Percentiles rank a stretch among this genome's conserved stretches.
phyloP scores from a whole-genome alignment of 2,113 vertebrate species.

The Lepus americanus region DNA sequence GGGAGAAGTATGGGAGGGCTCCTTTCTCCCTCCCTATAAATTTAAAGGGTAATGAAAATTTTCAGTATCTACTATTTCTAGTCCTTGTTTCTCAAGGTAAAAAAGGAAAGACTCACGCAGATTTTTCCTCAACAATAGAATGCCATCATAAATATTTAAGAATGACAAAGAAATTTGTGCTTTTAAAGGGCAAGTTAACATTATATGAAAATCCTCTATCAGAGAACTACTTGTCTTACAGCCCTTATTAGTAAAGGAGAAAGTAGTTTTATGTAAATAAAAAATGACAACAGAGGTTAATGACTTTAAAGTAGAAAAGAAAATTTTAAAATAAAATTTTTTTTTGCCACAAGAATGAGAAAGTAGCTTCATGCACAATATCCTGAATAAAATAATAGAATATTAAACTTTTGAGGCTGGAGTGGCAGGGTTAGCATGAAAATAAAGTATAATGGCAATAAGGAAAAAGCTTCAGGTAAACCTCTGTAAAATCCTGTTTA shows the following conservation, averaged over 20 bases:
- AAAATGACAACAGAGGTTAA: background rate
- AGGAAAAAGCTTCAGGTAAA: too few species aligned
- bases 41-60: background rate
- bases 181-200: background rate
- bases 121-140: conserved; percentile 5
- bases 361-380: background rate
- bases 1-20: background rate
- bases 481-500: background rate
- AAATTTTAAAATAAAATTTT: conserved; percentile 11
- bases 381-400: conserved; percentile 21
- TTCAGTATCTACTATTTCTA: conserved; percentile 30
- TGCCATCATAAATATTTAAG: background rate
- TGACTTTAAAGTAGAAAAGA: background rate
- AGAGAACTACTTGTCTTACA: background rate
- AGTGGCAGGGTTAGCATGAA: too few species aligned
- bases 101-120: background rate
- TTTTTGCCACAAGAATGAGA: background rate
- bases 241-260: background rate
- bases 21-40: background rate
- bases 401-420: background rate
- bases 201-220: background rate
- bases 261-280: background rate
- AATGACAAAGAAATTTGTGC: background rate
- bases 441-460: too few species aligned
- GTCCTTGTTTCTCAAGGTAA: conserved; percentile 23